Conservation (phyloP, 2,113 vertebrate species). For the Corythoichthys haematopterus region DNA sequence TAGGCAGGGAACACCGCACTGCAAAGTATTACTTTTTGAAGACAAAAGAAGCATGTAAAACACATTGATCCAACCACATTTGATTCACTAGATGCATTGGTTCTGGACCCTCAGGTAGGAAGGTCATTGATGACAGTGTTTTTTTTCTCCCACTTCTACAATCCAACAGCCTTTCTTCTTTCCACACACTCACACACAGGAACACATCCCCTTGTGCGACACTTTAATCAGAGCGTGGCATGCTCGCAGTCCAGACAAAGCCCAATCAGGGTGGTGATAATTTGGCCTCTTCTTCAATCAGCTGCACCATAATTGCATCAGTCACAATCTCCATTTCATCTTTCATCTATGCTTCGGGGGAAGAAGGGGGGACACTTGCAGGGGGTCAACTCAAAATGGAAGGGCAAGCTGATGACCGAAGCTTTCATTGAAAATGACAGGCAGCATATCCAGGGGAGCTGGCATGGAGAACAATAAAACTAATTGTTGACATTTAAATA, state of each 20-base stretch:
- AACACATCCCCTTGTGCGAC: conserved; percentile 46
- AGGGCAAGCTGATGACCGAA: conserved; percentile 51
- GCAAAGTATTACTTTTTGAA: conserved; percentile 1
- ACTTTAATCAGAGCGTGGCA: conserved; percentile 74
- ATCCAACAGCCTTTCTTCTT: conserved; percentile 25
- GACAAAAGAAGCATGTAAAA: not conserved
- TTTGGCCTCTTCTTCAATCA: conserved; percentile 80
- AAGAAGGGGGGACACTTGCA: conserved; percentile 13
- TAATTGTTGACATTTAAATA: conserved; percentile 58
- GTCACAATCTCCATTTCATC: conserved; percentile 76
- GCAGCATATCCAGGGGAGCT: conserved; percentile 38
- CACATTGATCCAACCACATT: conserved; percentile 11
- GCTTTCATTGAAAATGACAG: conserved; percentile 62
- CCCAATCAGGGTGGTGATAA: conserved; percentile 74
- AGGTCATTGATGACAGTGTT: conserved; percentile 57
- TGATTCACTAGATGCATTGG: conserved; percentile 26
- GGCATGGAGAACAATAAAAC: conserved; percentile 45
- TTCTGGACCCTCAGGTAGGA: conserved; percentile 31
- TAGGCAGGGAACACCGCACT: not conserved
- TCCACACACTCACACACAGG: conserved; percentile 37
- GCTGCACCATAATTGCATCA: conserved; percentile 74
- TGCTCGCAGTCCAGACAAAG: conserved; percentile 72
- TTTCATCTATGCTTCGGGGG: conserved; percentile 66
- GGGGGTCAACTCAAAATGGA: conserved; percentile 9
- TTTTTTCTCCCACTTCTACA: conserved; percentile 11